Evolutionary conservation across 2,797 vertebrate species (phyloP), one percentile per base, ranked within the genome.

Genomic region (Pangasius mekongensis): DNA sequence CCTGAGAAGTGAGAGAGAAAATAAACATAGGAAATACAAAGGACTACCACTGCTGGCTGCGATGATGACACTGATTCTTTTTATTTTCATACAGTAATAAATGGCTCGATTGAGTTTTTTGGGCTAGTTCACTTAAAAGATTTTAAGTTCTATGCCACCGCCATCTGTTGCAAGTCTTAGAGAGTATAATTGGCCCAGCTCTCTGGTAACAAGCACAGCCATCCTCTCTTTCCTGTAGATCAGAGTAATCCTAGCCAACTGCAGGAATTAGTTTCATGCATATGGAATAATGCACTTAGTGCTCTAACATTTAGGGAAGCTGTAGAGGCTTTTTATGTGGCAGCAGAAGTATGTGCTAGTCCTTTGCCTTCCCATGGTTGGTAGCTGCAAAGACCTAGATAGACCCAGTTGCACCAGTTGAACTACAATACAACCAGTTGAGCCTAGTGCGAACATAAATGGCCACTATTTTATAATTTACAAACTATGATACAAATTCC

Each of bases 1-100:
- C 49, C 62, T 84, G 43, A 43, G 30, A 88, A 62, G 66, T 24
- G 58, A 87, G 60, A 54, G 71, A 88, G 49, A 74, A 82, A 86
- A 87, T 36, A 33, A 76, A 71, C 22, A 76, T 76, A 66, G 60
- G 56, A 77, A 88, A 84, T 58, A 18, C 2, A 54, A 20, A 36
- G 1, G 30, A 56, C 6, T 58, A 56, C 13, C 49, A 86, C 36
- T 71, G 22, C 30, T 39, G 33, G 13, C 62, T 66, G 58, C 20
- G 71, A 62, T 76, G 24, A 60, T 73, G 30, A 85, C 36, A 73
- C 67, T 1, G 20, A 24, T 67, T 54, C 27, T 3, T 87, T 62
- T 83, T 60, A 27, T 87, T 83, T 82, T 60, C 27, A 6, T n/a
- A 30, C 24, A 60, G 54, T 43, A 60, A 74, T 18, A 76, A n/a